These are phyloP conservation scores for Amblyopsis hoosieri DNA, from an alignment of 2,797 vertebrate genomes.

Conservation along the genomic window DNA sequence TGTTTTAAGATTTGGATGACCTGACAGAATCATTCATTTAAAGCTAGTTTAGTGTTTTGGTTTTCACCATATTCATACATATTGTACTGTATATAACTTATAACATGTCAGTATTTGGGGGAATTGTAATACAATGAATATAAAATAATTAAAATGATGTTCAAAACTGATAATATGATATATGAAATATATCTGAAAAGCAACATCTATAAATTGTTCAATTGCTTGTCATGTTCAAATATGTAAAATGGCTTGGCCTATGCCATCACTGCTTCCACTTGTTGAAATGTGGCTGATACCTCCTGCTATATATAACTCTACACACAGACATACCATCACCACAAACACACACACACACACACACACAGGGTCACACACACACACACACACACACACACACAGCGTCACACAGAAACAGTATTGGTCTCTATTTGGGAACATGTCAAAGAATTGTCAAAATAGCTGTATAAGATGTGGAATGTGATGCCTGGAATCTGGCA, in stretches of 20 bases:
- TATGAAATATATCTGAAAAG: neutral
- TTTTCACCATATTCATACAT: too few relatives aligned
- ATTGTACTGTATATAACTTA: too few relatives aligned
- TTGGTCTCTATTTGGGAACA: too few relatives aligned
- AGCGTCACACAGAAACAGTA: too few relatives aligned
- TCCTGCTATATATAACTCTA: constrained; percentile 27
- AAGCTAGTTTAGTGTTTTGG: too few relatives aligned
- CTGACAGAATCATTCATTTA: too few relatives aligned
- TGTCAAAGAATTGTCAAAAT: too few relatives aligned
- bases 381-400: constrained; percentile 7
- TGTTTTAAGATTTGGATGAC: neutral
- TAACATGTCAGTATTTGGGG: too few relatives aligned
- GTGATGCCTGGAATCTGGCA: too few relatives aligned
- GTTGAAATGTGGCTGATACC: constrained; percentile 5
- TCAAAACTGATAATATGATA: neutral
- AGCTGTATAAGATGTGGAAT: too few relatives aligned
- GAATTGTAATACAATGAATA: too few relatives aligned
- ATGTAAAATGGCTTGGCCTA: neutral
- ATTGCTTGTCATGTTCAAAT: neutral
- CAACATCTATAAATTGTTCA: neutral
- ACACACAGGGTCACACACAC: constrained; percentile 1
- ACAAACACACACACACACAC: neutral
- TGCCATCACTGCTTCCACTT: neutral
- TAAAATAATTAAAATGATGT: too few relatives aligned
- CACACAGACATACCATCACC: constrained; percentile 1